Percentiles rank a stretch among this genome's conserved stretches.
phyloP scores from a whole-genome alignment of 2,113 vertebrate species.

The Rostratula benghalensis region DNA sequence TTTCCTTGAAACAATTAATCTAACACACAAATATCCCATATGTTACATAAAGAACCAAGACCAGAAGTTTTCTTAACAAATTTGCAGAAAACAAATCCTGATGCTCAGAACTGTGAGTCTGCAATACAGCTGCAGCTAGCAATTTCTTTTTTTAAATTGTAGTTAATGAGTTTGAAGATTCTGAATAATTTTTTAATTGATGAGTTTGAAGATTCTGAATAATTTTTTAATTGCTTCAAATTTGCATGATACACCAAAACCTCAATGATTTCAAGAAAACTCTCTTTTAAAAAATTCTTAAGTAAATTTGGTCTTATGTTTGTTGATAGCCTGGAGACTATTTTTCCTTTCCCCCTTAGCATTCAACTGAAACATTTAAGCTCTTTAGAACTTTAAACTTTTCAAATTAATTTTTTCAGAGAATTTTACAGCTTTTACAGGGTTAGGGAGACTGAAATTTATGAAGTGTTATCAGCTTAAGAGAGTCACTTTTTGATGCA shows the following conservation, averaged over 20 bases:
- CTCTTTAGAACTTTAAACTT: not conserved
- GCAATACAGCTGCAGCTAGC: not conserved
- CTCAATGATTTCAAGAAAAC: not conserved
- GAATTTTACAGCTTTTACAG: not conserved
- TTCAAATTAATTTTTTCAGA: not conserved
- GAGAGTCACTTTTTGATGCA: not conserved
- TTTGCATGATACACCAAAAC: not conserved
- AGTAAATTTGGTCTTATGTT: not conserved
- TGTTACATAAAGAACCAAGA: not conserved
- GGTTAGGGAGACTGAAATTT: not conserved
- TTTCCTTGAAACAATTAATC: not conserved
- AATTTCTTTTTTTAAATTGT: not conserved
- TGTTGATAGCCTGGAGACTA: not conserved
- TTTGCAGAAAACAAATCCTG: not conserved
- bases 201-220: not conserved
- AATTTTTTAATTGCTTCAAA: not conserved
- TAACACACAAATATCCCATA: not conserved
- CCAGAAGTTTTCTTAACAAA: not conserved
- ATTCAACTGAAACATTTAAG: not conserved
- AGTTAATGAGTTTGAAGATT: not conserved
- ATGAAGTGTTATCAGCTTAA: not conserved
- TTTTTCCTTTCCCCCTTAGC: not conserved
- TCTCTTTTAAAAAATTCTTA: not conserved
- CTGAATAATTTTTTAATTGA: not conserved
- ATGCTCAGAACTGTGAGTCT: not conserved